These are phyloP conservation scores for Dissostichus mawsoni DNA, from an alignment of 2,113 vertebrate species.

Conservation along the genomic window DNA sequence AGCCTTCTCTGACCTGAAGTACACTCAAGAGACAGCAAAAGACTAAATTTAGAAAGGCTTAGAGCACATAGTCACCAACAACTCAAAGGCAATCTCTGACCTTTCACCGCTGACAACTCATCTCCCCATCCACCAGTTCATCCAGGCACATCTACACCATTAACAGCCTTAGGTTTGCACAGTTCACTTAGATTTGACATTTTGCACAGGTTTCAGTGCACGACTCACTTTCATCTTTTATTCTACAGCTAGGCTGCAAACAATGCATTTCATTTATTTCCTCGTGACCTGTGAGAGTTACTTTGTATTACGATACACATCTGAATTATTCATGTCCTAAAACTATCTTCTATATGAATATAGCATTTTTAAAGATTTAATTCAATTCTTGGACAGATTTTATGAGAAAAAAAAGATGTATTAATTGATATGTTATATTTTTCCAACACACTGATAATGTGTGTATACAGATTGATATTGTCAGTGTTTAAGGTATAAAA, in stretches of 20 bases:
- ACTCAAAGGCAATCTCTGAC: conserved; percentile 76
- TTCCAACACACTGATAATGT: background rate
- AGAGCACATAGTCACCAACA: conserved; percentile 76
- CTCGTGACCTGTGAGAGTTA: background rate
- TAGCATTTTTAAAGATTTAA: background rate
- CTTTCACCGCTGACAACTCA: conserved; percentile 73
- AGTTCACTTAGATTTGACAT: conserved; percentile 30
- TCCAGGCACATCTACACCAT: conserved; percentile 47
- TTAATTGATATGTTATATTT: background rate
- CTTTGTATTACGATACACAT: background rate
- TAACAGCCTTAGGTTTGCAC: conserved; percentile 34
- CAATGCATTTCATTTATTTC: background rate
- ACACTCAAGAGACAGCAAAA: conserved; percentile 60
- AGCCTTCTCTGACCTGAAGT: conserved; percentile 68
- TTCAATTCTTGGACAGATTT: background rate
- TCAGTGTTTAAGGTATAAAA: background rate
- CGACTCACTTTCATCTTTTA: conserved; percentile 16
- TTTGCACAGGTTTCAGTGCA: conserved; percentile 9
- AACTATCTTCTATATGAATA: background rate
- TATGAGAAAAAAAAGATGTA: background rate
- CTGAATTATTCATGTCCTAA: background rate
- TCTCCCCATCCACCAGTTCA: conserved; percentile 59
- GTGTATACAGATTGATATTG: background rate
- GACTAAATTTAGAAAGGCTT: conserved; percentile 83
- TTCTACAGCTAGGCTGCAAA: conserved; percentile 16